Conservation (phyloP, 2,888 invertebrate species). For the Synergus laeviventris region DNA sequence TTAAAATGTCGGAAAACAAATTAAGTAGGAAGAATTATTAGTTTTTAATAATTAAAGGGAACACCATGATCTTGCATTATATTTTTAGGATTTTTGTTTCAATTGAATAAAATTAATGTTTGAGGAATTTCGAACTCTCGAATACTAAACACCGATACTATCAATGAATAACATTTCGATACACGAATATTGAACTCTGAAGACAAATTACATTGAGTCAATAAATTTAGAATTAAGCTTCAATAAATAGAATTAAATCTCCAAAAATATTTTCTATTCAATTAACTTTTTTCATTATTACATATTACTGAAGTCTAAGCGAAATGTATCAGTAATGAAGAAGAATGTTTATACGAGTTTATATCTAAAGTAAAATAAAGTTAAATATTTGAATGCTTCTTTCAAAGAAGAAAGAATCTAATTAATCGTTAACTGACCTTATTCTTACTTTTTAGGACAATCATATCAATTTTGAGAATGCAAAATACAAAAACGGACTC, state of each 20-base stretch:
- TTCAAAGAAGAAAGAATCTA: neutral
- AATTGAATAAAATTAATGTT: neutral
- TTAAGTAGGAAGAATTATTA: neutral
- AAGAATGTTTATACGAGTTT: neutral
- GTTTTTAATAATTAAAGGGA: neutral
- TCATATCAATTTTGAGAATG: neutral
- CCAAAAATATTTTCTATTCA: neutral
- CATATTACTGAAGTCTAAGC: too few relatives aligned
- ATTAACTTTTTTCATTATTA: too few relatives aligned
- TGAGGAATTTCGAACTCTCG: neutral
- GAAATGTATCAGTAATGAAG: neutral
- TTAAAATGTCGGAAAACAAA: neutral
- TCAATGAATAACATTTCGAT: neutral
- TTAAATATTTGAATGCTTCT: neutral
- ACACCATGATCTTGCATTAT: neutral
- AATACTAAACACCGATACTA: neutral
- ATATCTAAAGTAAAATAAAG: neutral
- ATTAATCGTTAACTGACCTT: neutral
- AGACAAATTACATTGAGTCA: neutral
- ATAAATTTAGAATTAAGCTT: neutral
- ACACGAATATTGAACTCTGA: neutral
- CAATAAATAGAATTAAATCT: neutral
- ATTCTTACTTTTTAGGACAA: conserved; percentile 24
- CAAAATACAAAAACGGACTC: neutral
- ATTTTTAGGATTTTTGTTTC: neutral